Base-by-base conservation (phyloP, 2,888 invertebrate species). In the Onchidella celtica region DNA sequence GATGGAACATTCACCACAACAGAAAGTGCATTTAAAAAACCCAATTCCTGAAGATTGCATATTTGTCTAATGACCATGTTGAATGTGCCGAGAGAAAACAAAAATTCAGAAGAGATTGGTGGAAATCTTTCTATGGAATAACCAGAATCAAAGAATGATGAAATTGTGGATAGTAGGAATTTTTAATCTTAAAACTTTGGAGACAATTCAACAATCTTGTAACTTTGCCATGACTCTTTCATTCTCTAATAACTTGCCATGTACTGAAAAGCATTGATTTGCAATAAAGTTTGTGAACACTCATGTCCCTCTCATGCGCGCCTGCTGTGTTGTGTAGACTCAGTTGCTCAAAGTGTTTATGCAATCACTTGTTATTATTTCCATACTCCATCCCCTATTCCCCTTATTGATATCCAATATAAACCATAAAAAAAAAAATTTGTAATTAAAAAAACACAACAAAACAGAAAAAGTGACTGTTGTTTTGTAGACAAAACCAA, bases 281-380 rank as follows among this genome's bases (percentile, higher is more conserved):
- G 61, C 61, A 61, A 14, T 61, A n/a, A 61, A 61, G n/a, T 14
- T 14, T 47, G 47, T 11, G 47, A 47, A 6, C 47, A 47, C 47
- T n/a, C 11, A 27, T 27, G n/a, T n/a, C n/a, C 61, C 27, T 61
- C 3, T 65, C 3, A 24, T 6, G 27, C 14, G n/a, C 14, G 11
- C 32, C 11, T 65, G 65, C 65, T 65, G 3, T 65, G 65, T 9
- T 47, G 17, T 47, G 6, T 36, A 68, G 68, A 34, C 36, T 68
- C n/a, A 34, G n/a, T 68, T 68, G 68, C 68, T 68, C 68, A 68
- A 68, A 68, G 21, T 68, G 32, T 68, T 34, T 68, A 68, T 68
- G 68, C 68, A 68, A 68, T 68, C 34, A 36, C 3, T 34, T 2
- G 11, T 34, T 24, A 29, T 32, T 65, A 11, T n/a, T n/a, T n/a